Conservation (phyloP, 1,140 invertebrate species). For the Trialeurodes vaporariorum region DNA sequence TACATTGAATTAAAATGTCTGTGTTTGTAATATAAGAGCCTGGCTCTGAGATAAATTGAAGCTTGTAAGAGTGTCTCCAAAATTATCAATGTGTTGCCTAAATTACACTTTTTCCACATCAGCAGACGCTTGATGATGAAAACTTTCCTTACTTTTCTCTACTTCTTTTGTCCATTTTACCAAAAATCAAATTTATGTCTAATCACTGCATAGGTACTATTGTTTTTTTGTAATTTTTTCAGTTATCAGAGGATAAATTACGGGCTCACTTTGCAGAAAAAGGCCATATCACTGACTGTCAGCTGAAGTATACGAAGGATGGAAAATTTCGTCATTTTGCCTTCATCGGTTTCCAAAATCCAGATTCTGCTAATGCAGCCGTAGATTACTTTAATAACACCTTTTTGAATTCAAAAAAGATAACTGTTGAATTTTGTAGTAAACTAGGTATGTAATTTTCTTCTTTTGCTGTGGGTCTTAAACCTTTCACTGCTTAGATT, state of each 20-base stretch:
- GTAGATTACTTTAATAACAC: constrained; percentile 68
- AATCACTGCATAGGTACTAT: not conserved
- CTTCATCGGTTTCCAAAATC: constrained; percentile 77
- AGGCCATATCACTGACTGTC: constrained; percentile 79
- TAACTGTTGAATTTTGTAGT: constrained; percentile 64
- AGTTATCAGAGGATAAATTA: constrained; percentile 69
- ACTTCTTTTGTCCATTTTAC: not conserved
- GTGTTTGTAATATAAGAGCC: too few species aligned
- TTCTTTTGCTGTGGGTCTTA: too few species aligned
- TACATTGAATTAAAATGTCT: too few species aligned
- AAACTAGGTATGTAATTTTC: constrained; percentile 47
- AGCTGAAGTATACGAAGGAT: constrained; percentile 80
- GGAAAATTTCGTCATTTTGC: constrained; percentile 85
- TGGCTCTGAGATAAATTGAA: too few species aligned
- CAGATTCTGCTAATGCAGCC: constrained; percentile 63
- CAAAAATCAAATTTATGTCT: not conserved
- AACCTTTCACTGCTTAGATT: too few species aligned
- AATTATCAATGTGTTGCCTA: too few species aligned
- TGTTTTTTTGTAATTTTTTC: constrained; percentile 28
- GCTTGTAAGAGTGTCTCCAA: not conserved
- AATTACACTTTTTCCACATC: not conserved
- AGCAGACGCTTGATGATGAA: not conserved
- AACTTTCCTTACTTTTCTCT: not conserved
- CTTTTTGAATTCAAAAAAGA: constrained; percentile 66
- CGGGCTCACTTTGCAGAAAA: constrained; percentile 62